phyloP scores from a whole-genome alignment of 1,140 invertebrate species.

The Drosophila nannoptera region DNA sequence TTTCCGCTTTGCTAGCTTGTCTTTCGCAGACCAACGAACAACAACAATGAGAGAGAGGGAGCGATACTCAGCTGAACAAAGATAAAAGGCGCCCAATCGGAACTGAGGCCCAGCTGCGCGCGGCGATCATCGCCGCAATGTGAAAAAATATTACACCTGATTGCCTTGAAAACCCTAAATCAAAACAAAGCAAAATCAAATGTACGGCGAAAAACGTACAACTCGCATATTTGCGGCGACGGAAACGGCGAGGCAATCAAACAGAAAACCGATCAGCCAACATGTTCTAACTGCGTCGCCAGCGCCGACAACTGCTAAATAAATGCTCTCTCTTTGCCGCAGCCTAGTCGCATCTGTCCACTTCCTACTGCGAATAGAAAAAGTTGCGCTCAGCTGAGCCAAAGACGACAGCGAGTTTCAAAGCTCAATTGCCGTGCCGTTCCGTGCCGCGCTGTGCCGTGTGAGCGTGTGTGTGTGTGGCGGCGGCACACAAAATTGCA shows the following conservation, averaged over 20 bases:
- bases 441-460: too few species aligned
- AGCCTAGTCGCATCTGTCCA: conserved; percentile 6
- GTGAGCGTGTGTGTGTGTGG: conserved; percentile 19
- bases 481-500: conserved; percentile 58
- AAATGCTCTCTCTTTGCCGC: conserved; percentile 15
- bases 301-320: conserved; percentile 18
- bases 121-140: conserved; percentile 29
- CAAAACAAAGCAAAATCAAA: conserved; percentile 64
- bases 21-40: conserved; percentile 38
- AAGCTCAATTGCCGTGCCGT: conserved; percentile 61
- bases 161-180: conserved; percentile 71
- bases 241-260: conserved; percentile 36
- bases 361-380: conserved; percentile 56
- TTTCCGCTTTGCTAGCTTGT: conserved; percentile 66
- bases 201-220: conserved; percentile 39
- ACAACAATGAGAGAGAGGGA: conserved; percentile 26
- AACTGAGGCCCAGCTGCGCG: conserved; percentile 42
- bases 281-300: conserved; percentile 51
- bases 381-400: conserved; percentile 60
- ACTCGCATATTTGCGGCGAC: conserved; percentile 31
- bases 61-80: conserved; percentile 37
- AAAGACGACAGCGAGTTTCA: conserved; percentile 63
- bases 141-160: conserved; percentile 71
- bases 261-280: conserved; percentile 48
- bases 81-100: conserved; percentile 64